phyloP scores from a whole-genome alignment of 1,140 invertebrate genomes.

The Fopius arisanus region DNA sequence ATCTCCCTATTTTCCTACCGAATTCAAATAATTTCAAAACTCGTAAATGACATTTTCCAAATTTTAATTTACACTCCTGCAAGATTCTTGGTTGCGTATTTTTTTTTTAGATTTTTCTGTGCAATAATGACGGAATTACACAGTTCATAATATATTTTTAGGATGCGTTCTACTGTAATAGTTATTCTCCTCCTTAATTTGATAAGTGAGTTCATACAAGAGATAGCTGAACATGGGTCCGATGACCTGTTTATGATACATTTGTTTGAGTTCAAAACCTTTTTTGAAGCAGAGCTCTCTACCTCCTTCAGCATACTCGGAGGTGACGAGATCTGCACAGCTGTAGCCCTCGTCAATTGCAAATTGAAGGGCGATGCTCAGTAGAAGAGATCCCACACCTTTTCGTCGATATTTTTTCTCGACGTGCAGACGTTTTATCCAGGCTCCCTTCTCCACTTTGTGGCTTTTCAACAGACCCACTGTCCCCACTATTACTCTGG shows the following conservation, averaged over 20 bases:
- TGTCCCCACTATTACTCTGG: constrained; percentile 62
- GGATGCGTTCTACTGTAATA: constrained; percentile 22
- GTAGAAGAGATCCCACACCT: constrained; percentile 59
- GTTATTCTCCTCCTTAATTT: constrained; percentile 52
- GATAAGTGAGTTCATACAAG: constrained; percentile 62
- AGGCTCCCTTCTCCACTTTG: constrained; percentile 61
- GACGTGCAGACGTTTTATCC: constrained; percentile 66
- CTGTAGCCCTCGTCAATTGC: constrained; percentile 63
- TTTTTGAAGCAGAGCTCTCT: constrained; percentile 64
- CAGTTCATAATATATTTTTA: neutral
- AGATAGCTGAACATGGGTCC: constrained; percentile 58
- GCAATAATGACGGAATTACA: too few relatives aligned
- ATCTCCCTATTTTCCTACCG: too few relatives aligned
- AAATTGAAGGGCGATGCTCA: constrained; percentile 63
- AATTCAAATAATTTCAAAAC: too few relatives aligned
- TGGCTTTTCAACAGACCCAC: constrained; percentile 59
- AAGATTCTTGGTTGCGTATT: too few relatives aligned
- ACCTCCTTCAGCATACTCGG: constrained; percentile 65
- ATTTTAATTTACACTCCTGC: too few relatives aligned
- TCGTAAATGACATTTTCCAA: too few relatives aligned
- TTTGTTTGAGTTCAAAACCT: constrained; percentile 66
- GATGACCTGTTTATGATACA: constrained; percentile 65
- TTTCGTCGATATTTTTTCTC: constrained; percentile 58
- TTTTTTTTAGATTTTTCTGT: too few relatives aligned
- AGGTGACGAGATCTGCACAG: constrained; percentile 62